phyloP scores from a whole-genome alignment of 1,140 invertebrate species.

The Pseudomyrmex flavicornis region DNA sequence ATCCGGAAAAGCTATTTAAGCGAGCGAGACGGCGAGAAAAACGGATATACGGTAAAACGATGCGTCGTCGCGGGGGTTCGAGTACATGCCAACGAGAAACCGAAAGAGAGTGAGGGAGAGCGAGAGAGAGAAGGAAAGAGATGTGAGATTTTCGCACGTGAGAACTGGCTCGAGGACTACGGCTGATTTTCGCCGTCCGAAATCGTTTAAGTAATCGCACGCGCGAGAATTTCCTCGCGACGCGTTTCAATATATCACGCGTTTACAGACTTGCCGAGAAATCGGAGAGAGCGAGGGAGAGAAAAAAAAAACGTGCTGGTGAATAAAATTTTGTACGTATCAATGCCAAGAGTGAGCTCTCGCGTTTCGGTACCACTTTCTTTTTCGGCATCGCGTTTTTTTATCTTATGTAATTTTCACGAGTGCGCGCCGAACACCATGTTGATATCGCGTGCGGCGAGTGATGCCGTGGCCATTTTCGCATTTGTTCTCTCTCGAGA shows the following conservation, averaged over 20 bases:
- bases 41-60: constrained; percentile 57
- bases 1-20: background rate
- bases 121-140: too few relatives aligned
- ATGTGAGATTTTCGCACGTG: background rate
- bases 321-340: too few relatives aligned
- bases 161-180: background rate
- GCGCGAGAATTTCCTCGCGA: too few relatives aligned
- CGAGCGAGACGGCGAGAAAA: constrained; percentile 37
- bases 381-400: background rate
- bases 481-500: constrained; percentile 78
- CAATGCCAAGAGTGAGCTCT: too few relatives aligned
- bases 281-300: too few relatives aligned
- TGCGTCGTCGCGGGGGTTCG: background rate
- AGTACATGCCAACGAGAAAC: background rate
- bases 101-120: too few relatives aligned
- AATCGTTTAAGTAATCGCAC: too few relatives aligned
- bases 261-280: too few relatives aligned
- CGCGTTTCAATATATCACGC: too few relatives aligned
- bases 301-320: too few relatives aligned
- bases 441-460: constrained; percentile 63
- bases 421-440: background rate
- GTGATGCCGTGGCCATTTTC: constrained; percentile 84
- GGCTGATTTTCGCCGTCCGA: too few relatives aligned
- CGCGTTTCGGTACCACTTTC: too few relatives aligned
- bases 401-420: constrained; percentile 55